A percentile compares a stretch with the other conserved stretches of the same genome.
These are phyloP conservation scores for Paraescarpia echinospica DNA, from an alignment of 1,140 invertebrate genomes.

Conservation along the genomic window DNA sequence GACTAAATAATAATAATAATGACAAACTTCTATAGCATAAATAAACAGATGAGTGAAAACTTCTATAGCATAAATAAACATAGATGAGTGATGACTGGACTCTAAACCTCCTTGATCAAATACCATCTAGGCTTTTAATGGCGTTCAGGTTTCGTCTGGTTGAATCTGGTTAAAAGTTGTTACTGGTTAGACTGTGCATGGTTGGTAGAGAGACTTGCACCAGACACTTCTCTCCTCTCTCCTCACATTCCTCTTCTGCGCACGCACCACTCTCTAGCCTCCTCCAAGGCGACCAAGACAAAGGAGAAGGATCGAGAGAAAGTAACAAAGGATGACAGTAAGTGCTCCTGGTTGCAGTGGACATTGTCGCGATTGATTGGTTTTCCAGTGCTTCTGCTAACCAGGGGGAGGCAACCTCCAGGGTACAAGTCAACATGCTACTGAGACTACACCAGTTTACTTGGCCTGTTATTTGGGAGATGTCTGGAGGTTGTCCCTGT, in stretches of 20 bases:
- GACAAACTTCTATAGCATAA: too few species aligned
- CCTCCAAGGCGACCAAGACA: background rate
- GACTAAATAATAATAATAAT: too few species aligned
- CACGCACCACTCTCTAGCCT: background rate
- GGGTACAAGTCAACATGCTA: too few species aligned
- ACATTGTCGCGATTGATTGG: background rate
- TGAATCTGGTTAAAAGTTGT: too few species aligned
- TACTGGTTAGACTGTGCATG: background rate
- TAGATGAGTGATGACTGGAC: too few species aligned
- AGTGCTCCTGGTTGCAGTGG: slow-evolving; percentile 10
- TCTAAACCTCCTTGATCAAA: too few species aligned
- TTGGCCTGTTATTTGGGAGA: too few species aligned
- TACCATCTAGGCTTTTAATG: too few species aligned
- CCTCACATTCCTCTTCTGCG: background rate
- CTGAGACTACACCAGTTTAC: too few species aligned
- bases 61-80: too few species aligned
- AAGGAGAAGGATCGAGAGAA: slow-evolving; percentile 19
- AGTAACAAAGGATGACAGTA: slow-evolving; percentile 11
- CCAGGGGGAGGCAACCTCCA: background rate
- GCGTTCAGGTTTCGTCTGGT: too few species aligned
- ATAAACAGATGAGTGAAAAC: too few species aligned
- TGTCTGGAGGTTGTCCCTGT: background rate
- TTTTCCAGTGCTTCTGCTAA: background rate
- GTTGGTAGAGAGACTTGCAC: background rate
- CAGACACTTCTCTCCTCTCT: background rate